A percentile compares a stretch with the other conserved stretches of the same genome.
phyloP scores from a whole-genome alignment of 2,888 invertebrate species.

The Synanthedon myopaeformis region DNA sequence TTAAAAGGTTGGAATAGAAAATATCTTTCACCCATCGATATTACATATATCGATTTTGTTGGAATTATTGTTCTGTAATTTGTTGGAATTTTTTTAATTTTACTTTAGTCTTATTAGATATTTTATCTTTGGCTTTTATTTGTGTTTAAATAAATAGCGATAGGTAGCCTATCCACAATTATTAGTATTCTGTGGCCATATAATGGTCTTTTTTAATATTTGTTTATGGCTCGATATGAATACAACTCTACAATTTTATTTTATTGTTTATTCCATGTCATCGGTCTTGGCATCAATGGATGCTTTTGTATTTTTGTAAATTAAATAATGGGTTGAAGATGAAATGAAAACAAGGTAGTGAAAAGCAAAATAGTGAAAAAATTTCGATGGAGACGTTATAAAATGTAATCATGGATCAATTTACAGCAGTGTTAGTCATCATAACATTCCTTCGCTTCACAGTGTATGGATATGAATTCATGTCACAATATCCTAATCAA shows the following conservation, averaged over 20 bases:
- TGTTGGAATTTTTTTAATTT: too few relatives aligned
- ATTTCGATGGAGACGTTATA: slow-evolving; percentile 27
- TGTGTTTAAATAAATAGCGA: too few relatives aligned
- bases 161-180: too few relatives aligned
- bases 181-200: too few relatives aligned
- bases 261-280: slow-evolving; percentile 60
- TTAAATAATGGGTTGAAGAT: slow-evolving; percentile 63
- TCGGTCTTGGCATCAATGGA: slow-evolving; percentile 63
- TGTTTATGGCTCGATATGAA: not conserved
- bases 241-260: slow-evolving; percentile 8
- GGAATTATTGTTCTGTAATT: too few relatives aligned
- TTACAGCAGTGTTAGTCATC: slow-evolving; percentile 51
- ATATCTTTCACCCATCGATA: too few relatives aligned
- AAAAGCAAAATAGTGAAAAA: slow-evolving; percentile 37
- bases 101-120: too few relatives aligned
- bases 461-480: slow-evolving; percentile 61
- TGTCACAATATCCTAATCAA: slow-evolving; percentile 62
- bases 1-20: too few relatives aligned
- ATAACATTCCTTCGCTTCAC: slow-evolving; percentile 60
- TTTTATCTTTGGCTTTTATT: too few relatives aligned
- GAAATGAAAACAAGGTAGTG: slow-evolving; percentile 28
- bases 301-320: slow-evolving; percentile 57
- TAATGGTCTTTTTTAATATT: not conserved
- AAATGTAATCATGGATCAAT: slow-evolving; percentile 63
- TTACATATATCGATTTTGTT: too few relatives aligned